A percentile compares a stretch with the other conserved stretches of the same genome.
Evolutionary conservation across 2,888 invertebrate species (phyloP).

Genomic region (Eumerus sabulonum): DNA sequence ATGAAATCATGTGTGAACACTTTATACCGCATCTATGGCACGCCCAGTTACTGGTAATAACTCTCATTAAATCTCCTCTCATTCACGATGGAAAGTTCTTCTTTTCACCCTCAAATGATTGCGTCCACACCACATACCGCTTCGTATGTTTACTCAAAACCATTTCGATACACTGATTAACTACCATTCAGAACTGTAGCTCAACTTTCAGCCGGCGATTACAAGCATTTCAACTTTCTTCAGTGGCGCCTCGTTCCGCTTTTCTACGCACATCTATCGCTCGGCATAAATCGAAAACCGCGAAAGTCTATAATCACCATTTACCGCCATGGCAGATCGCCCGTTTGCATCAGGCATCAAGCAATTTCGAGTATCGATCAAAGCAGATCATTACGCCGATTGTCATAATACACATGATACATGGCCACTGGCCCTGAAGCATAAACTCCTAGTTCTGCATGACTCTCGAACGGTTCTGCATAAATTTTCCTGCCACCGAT

Average conservation of each 20-base stretch:
- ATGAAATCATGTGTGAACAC: too few relatives aligned
- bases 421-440: slow-evolving; percentile 41
- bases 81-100: slow-evolving; percentile 14
- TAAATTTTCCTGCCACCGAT: slow-evolving; percentile 65
- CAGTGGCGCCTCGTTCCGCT: slow-evolving; percentile 54
- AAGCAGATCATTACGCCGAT: slow-evolving; percentile 65
- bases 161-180: slow-evolving; percentile 22
- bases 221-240: slow-evolving; percentile 54
- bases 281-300: slow-evolving; percentile 16
- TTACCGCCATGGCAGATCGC: slow-evolving; percentile 24
- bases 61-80: not conserved
- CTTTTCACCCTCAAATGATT: not conserved
- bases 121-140: not conserved
- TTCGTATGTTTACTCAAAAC: slow-evolving; percentile 3
- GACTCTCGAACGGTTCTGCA: slow-evolving; percentile 50
- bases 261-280: slow-evolving; percentile 33
- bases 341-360: slow-evolving; percentile 31
- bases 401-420: slow-evolving; percentile 65
- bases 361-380: slow-evolving; percentile 52
- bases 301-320: slow-evolving; percentile 51
- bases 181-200: slow-evolving; percentile 17
- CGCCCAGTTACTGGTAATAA: not conserved
- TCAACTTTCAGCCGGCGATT: not conserved
- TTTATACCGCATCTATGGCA: not conserved
- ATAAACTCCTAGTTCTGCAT: slow-evolving; percentile 27